Percentiles rank a stretch among this genome's conserved stretches.
Conservation (phyloP, 2,797 vertebrate species). For the Masticophis lateralis region DNA sequence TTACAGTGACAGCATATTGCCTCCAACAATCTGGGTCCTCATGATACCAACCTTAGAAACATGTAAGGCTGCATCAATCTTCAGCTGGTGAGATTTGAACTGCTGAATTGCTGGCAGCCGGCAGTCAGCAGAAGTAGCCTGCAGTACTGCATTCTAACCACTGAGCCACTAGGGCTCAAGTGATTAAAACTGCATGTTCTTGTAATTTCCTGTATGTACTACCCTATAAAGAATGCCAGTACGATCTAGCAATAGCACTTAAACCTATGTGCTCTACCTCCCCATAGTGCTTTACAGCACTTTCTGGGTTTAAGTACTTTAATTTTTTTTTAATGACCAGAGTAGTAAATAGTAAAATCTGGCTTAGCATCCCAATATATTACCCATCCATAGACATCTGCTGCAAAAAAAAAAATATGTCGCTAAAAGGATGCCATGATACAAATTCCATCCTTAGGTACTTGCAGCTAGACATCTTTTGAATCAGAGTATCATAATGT, state of each 20-base stretch:
- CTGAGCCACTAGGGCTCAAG: not conserved
- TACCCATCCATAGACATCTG: not conserved
- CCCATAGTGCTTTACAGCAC: no score
- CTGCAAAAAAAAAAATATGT: not conserved
- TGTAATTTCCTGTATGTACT: not conserved
- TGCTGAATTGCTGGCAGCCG: no score
- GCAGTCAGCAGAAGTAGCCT: no score
- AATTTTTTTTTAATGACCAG: not conserved
- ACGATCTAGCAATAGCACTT: slow-evolving; percentile 10
- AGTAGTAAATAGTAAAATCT: not conserved
- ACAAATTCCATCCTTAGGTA: not conserved
- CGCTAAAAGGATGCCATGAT: not conserved
- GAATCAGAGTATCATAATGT: not conserved
- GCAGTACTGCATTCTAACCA: no score
- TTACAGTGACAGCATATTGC: no score
- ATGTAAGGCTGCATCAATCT: no score
- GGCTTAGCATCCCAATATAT: not conserved
- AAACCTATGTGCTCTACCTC: not conserved
- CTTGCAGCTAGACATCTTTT: not conserved
- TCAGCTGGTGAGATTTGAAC: no score
- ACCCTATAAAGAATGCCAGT: slow-evolving; percentile 33
- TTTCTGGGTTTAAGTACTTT: no score
- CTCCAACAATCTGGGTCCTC: no score
- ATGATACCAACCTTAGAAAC: no score
- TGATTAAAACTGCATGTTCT: slow-evolving; percentile 34